phyloP scores from a whole-genome alignment of 2,113 vertebrate genomes.

The Benitochromis conjunctus region DNA sequence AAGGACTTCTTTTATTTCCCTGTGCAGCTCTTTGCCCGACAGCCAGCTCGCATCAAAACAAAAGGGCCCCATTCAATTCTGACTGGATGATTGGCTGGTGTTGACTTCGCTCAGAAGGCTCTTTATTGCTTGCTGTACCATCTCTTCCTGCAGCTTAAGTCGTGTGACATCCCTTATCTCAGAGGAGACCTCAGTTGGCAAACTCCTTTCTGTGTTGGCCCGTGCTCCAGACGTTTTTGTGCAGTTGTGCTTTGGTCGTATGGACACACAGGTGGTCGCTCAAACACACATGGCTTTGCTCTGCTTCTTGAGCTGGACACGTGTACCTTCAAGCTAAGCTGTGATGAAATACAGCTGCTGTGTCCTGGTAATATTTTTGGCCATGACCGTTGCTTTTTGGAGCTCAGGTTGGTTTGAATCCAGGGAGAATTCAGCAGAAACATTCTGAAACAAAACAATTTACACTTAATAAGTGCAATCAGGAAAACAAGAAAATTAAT shows the following conservation, averaged over 20 bases:
- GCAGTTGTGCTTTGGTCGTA: slow-evolving; percentile 38
- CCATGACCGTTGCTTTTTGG: neutral
- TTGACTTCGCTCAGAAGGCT: slow-evolving; percentile 21
- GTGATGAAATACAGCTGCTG: neutral
- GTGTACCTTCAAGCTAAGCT: neutral
- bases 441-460: slow-evolving; percentile 1
- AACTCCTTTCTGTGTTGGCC: neutral
- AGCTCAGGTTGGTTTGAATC: slow-evolving; percentile 16
- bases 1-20: slow-evolving; percentile 54
- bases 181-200: neutral
- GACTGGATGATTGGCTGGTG: slow-evolving; percentile 38
- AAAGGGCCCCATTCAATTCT: slow-evolving; percentile 38
- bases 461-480: neutral
- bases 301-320: neutral
- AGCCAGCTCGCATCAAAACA: slow-evolving; percentile 40
- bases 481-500: neutral
- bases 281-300: neutral
- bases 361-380: neutral
- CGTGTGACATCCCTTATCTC: slow-evolving; percentile 7
- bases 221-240: neutral
- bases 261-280: neutral
- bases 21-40: slow-evolving; percentile 41
- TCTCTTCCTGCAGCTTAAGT: slow-evolving; percentile 25
- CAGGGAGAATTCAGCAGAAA: neutral
- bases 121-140: slow-evolving; percentile 35